Evolutionary conservation across 2,113 vertebrate species (phyloP).

Genomic region (Halichoeres trimaculatus): DNA sequence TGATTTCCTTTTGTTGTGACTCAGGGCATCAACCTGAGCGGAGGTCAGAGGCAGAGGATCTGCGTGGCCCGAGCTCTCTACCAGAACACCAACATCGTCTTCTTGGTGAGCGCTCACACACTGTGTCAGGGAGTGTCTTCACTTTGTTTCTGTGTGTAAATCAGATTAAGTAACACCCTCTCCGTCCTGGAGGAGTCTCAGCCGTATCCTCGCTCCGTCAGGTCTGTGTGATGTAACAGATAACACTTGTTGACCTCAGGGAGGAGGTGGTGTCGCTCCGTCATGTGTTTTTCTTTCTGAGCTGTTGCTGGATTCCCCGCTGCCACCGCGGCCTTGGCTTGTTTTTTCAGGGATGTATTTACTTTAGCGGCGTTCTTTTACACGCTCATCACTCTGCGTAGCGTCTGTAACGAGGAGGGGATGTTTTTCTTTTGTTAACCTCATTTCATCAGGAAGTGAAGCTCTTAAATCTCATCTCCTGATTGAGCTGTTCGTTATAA

Average conservation of each 20-base stretch:
- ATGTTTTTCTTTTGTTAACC: conserved; percentile 49
- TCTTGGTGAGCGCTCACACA: conserved; percentile 87
- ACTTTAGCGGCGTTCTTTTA: conserved; percentile 31
- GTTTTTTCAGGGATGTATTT: neutral
- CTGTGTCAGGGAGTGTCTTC: neutral
- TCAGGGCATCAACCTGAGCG: conserved; percentile 98
- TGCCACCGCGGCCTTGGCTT: conserved; percentile 5
- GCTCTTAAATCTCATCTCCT: conserved; percentile 38
- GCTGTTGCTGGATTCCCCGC: conserved; percentile 39
- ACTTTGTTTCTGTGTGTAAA: neutral
- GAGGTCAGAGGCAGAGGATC: conserved; percentile 96
- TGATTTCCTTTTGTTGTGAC: no score
- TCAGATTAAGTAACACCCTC: neutral
- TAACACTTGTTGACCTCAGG: neutral
- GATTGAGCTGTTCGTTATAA: conserved; percentile 20
- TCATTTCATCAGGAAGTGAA: neutral
- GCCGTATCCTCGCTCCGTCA: neutral
- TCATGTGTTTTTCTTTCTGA: conserved; percentile 59
- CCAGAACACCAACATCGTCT: conserved; percentile 98
- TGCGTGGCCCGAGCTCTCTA: conserved; percentile 97
- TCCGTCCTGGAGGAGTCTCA: neutral
- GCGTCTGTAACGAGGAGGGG: conserved; percentile 10
- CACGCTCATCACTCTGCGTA: conserved; percentile 36
- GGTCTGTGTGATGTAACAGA: conserved; percentile 4
- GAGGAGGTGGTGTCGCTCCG: conserved; percentile 40